phyloP scores from a whole-genome alignment of 2,888 invertebrate species.

The Argyresthia albistria region DNA sequence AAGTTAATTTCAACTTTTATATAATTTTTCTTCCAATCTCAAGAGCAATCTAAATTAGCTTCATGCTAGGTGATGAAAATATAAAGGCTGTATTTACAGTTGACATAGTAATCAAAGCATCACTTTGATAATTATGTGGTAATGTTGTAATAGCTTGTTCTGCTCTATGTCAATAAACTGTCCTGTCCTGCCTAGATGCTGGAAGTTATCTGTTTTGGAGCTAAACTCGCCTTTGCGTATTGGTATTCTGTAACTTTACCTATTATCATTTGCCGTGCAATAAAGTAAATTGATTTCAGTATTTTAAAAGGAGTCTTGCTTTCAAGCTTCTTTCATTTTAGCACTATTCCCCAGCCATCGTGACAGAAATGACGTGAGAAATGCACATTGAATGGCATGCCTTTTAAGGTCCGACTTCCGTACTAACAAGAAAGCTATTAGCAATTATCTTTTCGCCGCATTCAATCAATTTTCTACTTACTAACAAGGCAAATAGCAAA shows the following conservation, averaged over 20 bases:
- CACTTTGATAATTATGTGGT: no score
- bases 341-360: neutral
- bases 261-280: no score
- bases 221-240: no score
- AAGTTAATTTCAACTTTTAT: slow-evolving; percentile 1
- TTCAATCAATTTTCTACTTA: slow-evolving; percentile 61
- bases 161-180: no score
- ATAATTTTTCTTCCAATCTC: slow-evolving; percentile 2
- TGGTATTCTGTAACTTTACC: no score
- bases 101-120: neutral
- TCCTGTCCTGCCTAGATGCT: no score
- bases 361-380: neutral
- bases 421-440: slow-evolving; percentile 63
- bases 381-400: neutral
- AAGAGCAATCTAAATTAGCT: slow-evolving; percentile 1
- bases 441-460: slow-evolving; percentile 55
- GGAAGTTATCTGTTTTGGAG: no score
- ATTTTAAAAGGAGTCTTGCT: neutral
- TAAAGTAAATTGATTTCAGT: neutral
- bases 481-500: slow-evolving; percentile 43
- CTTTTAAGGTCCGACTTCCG: slow-evolving; percentile 7
- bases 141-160: neutral
- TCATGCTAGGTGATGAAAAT: neutral
- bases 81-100: neutral
- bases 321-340: neutral